Percentiles rank a stretch among this genome's conserved stretches.
phyloP scores from a whole-genome alignment of 2,888 invertebrate species.

The Tachystola acroxantha region DNA sequence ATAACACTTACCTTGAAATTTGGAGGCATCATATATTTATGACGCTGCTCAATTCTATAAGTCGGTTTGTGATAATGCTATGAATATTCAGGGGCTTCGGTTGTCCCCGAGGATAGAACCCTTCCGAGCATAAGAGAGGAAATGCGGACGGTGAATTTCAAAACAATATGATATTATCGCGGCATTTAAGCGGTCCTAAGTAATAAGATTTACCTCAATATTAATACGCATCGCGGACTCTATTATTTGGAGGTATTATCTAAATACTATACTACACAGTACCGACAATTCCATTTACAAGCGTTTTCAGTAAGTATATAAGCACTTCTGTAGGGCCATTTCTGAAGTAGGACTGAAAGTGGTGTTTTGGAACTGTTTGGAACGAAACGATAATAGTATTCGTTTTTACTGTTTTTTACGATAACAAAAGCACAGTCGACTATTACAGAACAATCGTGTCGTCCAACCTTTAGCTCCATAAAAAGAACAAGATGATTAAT shows the following conservation, averaged over 20 bases:
- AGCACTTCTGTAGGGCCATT: conserved; percentile 23
- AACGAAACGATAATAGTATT: conserved; percentile 27
- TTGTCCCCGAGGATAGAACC: conserved; percentile 67
- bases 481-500: conserved; percentile 73
- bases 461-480: conserved; percentile 68
- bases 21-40: conserved; percentile 58
- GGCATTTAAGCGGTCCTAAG: conserved; percentile 72
- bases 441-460: conserved; percentile 68
- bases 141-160: conserved; percentile 69
- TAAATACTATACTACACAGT: conserved; percentile 49
- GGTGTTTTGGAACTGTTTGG: conserved; percentile 35
- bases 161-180: conserved; percentile 77
- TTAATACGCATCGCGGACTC: conserved; percentile 73
- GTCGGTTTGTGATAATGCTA: conserved; percentile 69
- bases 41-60: conserved; percentile 59
- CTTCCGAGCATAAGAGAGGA: conserved; percentile 72
- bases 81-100: conserved; percentile 68
- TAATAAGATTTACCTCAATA: conserved; percentile 77
- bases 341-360: conserved; percentile 26
- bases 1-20: conserved; percentile 39
- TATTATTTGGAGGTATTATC: conserved; percentile 71
- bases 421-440: conserved; percentile 59
- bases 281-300: conserved; percentile 43
- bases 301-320: conserved; percentile 24
- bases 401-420: conserved; percentile 42